A percentile compares a stretch with the other conserved stretches of the same genome.
phyloP scores from a whole-genome alignment of 2,797 vertebrate genomes.

The Eptatretus atami region DNA sequence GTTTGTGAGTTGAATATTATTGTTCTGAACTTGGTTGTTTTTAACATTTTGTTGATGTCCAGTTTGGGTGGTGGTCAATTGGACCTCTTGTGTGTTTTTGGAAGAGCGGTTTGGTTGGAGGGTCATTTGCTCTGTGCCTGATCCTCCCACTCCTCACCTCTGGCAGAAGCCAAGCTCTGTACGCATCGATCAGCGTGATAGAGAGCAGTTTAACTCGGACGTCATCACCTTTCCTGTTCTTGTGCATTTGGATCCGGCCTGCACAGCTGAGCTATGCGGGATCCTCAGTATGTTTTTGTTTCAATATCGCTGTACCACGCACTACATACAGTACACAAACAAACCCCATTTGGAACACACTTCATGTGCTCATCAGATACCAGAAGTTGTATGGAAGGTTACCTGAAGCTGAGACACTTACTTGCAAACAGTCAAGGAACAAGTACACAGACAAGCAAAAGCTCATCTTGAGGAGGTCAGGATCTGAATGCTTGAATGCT shows the following conservation, averaged over 20 bases:
- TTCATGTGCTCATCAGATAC: slow-evolving; percentile 23
- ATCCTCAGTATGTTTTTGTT: slow-evolving; percentile 63
- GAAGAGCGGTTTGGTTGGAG: too few species aligned
- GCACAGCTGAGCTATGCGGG: slow-evolving; percentile 96
- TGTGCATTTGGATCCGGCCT: slow-evolving; percentile 86
- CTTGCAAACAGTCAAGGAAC: slow-evolving; percentile 90
- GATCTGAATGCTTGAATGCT: neutral
- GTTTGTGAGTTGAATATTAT: neutral
- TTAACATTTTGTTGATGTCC: slow-evolving; percentile 8
- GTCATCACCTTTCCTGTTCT: slow-evolving; percentile 96
- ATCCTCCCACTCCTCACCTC: neutral
- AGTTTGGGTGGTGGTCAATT: slow-evolving; percentile 7
- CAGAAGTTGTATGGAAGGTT: slow-evolving; percentile 98
- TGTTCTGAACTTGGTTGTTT: slow-evolving; percentile 9
- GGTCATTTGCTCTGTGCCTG: too few species aligned
- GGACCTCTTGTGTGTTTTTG: too few species aligned
- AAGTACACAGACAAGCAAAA: slow-evolving; percentile 97
- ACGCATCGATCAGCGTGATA: slow-evolving; percentile 84
- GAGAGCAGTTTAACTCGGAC: slow-evolving; percentile 73
- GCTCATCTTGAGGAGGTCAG: slow-evolving; percentile 72
- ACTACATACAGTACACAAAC: neutral
- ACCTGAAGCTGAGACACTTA: slow-evolving; percentile 81
- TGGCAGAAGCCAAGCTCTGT: slow-evolving; percentile 82
- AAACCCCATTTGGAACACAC: neutral
- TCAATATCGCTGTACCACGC: slow-evolving; percentile 2